Percentiles rank a stretch among this genome's conserved stretches.
Evolutionary conservation across 2,797 vertebrate genomes (phyloP).

Genomic region (Philypnodon macrostomus): DNA sequence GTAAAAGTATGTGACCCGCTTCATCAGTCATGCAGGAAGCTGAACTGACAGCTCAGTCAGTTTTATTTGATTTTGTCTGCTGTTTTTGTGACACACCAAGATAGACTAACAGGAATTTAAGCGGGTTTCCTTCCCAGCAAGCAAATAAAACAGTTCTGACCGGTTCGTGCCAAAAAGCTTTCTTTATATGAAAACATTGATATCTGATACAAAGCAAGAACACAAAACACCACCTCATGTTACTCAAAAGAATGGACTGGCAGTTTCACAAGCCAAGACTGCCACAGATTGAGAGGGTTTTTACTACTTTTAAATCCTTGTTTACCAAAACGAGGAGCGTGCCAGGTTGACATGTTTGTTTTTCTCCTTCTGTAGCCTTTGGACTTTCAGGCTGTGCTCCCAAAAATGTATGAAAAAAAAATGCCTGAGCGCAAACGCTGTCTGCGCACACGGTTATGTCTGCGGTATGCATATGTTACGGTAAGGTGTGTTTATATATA

Average conservation of each 20-base stretch:
- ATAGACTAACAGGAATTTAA: slow-evolving; percentile 4
- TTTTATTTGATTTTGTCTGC: slow-evolving; percentile 9
- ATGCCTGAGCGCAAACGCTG: slow-evolving; percentile 9
- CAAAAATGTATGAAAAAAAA: slow-evolving; percentile 15
- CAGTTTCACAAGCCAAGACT: slow-evolving; percentile 38
- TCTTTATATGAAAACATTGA: slow-evolving; percentile 29
- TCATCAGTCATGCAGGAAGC: slow-evolving; percentile 10
- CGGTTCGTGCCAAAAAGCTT: slow-evolving; percentile 18
- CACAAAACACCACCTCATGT: slow-evolving; percentile 27
- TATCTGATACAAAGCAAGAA: slow-evolving; percentile 27
- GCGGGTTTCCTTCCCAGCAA: background rate
- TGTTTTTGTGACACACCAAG: background rate
- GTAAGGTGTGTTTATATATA: slow-evolving; percentile 24
- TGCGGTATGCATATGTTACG: slow-evolving; percentile 27
- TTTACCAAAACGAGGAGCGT: slow-evolving; percentile 45
- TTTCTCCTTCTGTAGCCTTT: slow-evolving; percentile 16
- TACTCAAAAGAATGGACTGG: slow-evolving; percentile 41
- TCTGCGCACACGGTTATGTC: slow-evolving; percentile 27
- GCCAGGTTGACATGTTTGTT: slow-evolving; percentile 44
- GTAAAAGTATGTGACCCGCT: slow-evolving; percentile 25
- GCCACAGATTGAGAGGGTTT: slow-evolving; percentile 47
- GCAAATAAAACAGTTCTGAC: slow-evolving; percentile 19
- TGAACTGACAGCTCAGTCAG: slow-evolving; percentile 13
- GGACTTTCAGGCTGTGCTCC: slow-evolving; percentile 31
- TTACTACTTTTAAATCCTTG: slow-evolving; percentile 49